Evolutionary conservation across 2,888 invertebrate species (phyloP).

Genomic region (Folsomia candida): DNA sequence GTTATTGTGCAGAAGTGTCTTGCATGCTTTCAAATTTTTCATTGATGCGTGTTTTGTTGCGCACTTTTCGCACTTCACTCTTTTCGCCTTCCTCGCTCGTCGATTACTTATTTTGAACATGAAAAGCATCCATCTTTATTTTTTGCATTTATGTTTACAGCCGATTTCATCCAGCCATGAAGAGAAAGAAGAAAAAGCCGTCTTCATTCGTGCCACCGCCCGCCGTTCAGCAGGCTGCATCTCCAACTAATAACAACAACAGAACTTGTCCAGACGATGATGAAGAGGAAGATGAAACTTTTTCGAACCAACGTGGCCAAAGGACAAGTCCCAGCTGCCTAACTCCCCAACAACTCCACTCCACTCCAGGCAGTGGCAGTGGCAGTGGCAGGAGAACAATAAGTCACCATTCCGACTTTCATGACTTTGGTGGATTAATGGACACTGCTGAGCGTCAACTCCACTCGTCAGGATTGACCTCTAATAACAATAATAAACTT

Average conservation of each 20-base stretch:
- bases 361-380: background rate
- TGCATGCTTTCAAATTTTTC: too few species aligned
- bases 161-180: conserved; percentile 72
- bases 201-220: conserved; percentile 81
- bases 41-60: too few species aligned
- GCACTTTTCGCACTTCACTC: too few species aligned
- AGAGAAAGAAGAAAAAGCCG: conserved; percentile 85
- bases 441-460: too few species aligned
- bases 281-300: background rate
- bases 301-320: background rate
- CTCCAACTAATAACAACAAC: background rate
- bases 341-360: background rate
- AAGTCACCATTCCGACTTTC: background rate
- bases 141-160: too few species aligned
- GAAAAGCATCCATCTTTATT: too few species aligned
- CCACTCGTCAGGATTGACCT: too few species aligned
- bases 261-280: conserved; percentile 12
- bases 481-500: background rate
- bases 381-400: background rate
- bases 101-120: too few species aligned
- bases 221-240: conserved; percentile 19
- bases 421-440: background rate
- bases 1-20: too few species aligned
- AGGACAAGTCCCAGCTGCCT: background rate
- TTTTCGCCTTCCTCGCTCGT: too few species aligned